Evolutionary conservation across 1,140 invertebrate species (phyloP).

Genomic region (Brachionus manjavacas): DNA sequence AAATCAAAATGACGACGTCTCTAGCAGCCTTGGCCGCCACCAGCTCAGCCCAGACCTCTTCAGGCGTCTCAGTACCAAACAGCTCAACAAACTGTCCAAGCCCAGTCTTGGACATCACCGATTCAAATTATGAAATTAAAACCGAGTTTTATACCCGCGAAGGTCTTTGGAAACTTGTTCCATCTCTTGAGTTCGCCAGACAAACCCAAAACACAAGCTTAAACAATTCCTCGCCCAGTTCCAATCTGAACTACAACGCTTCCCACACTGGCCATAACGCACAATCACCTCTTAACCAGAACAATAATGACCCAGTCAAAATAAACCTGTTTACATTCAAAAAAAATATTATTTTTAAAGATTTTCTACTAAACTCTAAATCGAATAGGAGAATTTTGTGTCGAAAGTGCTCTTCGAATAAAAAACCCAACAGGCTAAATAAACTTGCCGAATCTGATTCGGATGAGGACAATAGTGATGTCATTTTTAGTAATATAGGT

Average conservation of each 20-base stretch:
- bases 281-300: background rate
- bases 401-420: background rate
- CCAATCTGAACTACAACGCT: background rate
- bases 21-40: background rate
- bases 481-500: background rate
- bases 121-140: background rate
- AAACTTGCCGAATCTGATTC: background rate
- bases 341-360: background rate
- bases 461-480: constrained; percentile 4
- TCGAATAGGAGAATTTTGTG: background rate
- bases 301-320: background rate
- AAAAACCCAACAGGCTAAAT: background rate
- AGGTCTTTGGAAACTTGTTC: background rate
- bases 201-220: background rate
- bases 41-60: background rate
- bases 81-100: background rate
- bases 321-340: background rate
- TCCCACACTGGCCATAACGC: background rate
- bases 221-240: background rate
- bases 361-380: background rate
- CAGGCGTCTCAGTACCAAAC: background rate
- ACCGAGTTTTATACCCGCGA: constrained; percentile 39
- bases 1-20: constrained; percentile 15
- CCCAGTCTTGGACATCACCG: background rate
- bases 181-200: background rate